Evolutionary conservation across 2,113 vertebrate genomes (phyloP), one percentile per base, ranked within the genome.

Genomic region (Ranitomeya variabilis): DNA sequence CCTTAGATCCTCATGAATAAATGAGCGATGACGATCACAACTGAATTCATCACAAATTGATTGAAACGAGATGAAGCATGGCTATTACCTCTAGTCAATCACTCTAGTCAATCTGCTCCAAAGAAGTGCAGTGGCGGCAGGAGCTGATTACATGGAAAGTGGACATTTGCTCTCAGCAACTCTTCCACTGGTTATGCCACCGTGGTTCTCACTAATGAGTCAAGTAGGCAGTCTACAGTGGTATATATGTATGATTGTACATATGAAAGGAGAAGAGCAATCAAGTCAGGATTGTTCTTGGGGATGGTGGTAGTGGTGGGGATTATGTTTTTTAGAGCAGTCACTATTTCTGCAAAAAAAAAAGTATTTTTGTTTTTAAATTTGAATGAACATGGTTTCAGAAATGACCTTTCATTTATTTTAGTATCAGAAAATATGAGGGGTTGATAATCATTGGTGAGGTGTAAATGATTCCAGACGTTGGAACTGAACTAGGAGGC

Each of bases 61-160:
- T 74, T 45, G 71, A 18, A 45, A 74, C 2, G 31, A 31, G 23
- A 14, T 74, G 71, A 74, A 74, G 31, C 31, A 18, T 13, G 6
- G 23, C 7, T 71, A 9, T 31, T 71, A 71, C 13, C 69, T 6
- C 31, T 18, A 74, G 71, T 74, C 71, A 74, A 45, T 74, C 71
- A 16, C 31, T 74, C 71, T 73, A 12, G 12, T 73, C 23, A 16
- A 26, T 37, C 26, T 71, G 0, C 15, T 31, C 23, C 31, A 74
- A 31, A 45, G 71, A 9, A 2, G 7, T 45, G 14, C 31, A 74
- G 31, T 74, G 71, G 7, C 31, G 15, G 31, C 7, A 74, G 71
- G 71, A 74, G 71, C 45, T 31, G 13, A 74, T 45, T 74, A 74
- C 4, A 74, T 74, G 71, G 31, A 74, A 74, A 74, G 74, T 51